A percentile compares a stretch with the other conserved stretches of the same genome.
Conservation (phyloP, 2,888 invertebrate genomes). For the Drosophila nigricruria region DNA sequence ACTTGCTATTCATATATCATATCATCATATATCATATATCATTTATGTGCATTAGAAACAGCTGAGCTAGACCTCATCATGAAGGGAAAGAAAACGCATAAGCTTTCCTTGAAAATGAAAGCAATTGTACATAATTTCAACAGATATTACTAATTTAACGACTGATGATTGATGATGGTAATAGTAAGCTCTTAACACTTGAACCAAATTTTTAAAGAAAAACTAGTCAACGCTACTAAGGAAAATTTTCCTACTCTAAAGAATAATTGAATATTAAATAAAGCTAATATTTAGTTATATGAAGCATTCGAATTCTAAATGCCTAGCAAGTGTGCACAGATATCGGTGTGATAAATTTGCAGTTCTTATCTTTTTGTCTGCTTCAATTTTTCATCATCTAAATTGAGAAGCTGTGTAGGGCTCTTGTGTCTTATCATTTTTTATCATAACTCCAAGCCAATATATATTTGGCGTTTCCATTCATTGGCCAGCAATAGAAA, state of each 20-base stretch:
- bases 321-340: background rate
- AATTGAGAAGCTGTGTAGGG: conserved; percentile 52
- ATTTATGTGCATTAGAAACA: too few relatives aligned
- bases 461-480: conserved; percentile 36
- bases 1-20: background rate
- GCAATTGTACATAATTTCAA: background rate
- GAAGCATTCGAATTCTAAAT: too few relatives aligned
- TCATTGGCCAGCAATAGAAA: conserved; percentile 9
- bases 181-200: too few relatives aligned
- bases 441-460: conserved; percentile 4
- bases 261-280: too few relatives aligned
- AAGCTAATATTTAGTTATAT: too few relatives aligned
- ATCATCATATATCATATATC: too few relatives aligned
- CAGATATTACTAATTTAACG: background rate
- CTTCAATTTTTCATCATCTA: conserved; percentile 32
- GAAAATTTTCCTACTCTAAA: too few relatives aligned
- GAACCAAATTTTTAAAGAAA: too few relatives aligned
- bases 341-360: background rate
- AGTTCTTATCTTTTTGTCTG: conserved; percentile 2
- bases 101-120: too few relatives aligned
- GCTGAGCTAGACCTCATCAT: too few relatives aligned
- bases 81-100: too few relatives aligned
- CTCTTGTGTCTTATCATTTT: conserved; percentile 14
- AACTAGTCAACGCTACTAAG: too few relatives aligned
- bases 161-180: background rate